Base-by-base conservation (phyloP, 2,888 invertebrate genomes). In the Bombylius discolor region DNA sequence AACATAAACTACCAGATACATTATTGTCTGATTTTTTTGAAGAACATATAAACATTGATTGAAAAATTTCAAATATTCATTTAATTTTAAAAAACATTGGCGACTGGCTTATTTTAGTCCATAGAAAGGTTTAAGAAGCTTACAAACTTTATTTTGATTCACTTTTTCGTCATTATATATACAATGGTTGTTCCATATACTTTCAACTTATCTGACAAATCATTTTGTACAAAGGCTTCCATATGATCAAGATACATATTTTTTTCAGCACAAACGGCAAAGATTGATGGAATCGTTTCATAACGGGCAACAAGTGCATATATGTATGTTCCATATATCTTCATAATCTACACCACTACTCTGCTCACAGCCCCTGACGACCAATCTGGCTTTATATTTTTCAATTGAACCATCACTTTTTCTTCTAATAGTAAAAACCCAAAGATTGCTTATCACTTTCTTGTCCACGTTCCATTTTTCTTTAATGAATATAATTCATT, bases 401-500 rank as follows among this genome's bases (percentile, higher is more conserved):
- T 7, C 42, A n/a, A 33, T 6, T 2, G 53, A 45, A 11, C 62
- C 61, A 23, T 59, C 49, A 13, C 14, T 45, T 53, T 57, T 48
- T n/a, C 51, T 47, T 42, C 60, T 61, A 5, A 61, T 33, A 1
- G 50, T 33, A 45, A 59, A 64, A 5, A 61, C 61, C 60, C 61
- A 62, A 44, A 52, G 61, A 33, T 49, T 55, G 13, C 32, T 32
- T n/a, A 49, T 14, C 5, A 53, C 45, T 52, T 53, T 47, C 13
- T 48, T 52, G 8, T 44, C 48, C 59, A 59, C 8, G 57, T 59
- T 23, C 48, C 45, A 23, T 54, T 56, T 33, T 36, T 14, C 4
- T 49, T 42, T 33, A 59, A 51, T 5, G 57, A 59, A 39, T 36
- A n/a, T n/a, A 47, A 53, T 47, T 57, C 57, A 4, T n/a, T 45